Evolutionary conservation across 1,140 invertebrate genomes (phyloP), one percentile per base, ranked within the genome.

Genomic region (Drosophila subobscura): DNA sequence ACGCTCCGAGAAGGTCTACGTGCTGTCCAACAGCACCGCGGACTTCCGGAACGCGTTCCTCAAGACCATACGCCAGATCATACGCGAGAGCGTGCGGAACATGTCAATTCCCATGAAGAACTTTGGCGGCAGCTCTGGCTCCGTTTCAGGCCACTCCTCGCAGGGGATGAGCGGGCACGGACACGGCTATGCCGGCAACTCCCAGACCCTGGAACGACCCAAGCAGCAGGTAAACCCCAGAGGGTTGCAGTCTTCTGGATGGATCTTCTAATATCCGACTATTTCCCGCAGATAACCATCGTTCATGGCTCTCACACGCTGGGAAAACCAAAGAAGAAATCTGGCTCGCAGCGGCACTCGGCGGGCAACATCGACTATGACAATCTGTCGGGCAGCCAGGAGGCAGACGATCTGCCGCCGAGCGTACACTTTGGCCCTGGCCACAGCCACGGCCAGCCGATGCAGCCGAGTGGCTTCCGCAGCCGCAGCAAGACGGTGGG

Each of bases 31-130:
- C 93, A 98, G 97, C 92, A 98, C 98, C 27, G 95, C 95, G 54
- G 98, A 99, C 91, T 98, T 98, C 92, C 95, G 98, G 77, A 98
- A 98, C 92, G 97, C 97, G 72, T 99, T 99, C 93, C 93, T 99
- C 71, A 98, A 97, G 92, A 98, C 97, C 47, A 99, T 99, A 76
- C 94, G 98, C 53, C 97, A 99, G 92, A 99, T 98, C 44, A 99
- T 99, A 67, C 94, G 98, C 58, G 98, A 99, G 92, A 97, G 96
- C 59, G 97, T 98, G 8, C 94, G 97, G 72, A 98, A 98, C 86
- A 98, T 98, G 97, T 97, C 96, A 83, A 96, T 98, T 92, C 97
- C 97, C 63, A 94, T 95, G 65, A 95, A 95, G 33, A 95, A 96
- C 77, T 95, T 94, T 41, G 92, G 92, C 40, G 72, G 91, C 52